Percentiles rank a stretch among this genome's conserved stretches.
These are phyloP conservation scores for Cryptocheilus praepositus DNA, from an alignment of 2,888 invertebrate species.

Conservation along the genomic window DNA sequence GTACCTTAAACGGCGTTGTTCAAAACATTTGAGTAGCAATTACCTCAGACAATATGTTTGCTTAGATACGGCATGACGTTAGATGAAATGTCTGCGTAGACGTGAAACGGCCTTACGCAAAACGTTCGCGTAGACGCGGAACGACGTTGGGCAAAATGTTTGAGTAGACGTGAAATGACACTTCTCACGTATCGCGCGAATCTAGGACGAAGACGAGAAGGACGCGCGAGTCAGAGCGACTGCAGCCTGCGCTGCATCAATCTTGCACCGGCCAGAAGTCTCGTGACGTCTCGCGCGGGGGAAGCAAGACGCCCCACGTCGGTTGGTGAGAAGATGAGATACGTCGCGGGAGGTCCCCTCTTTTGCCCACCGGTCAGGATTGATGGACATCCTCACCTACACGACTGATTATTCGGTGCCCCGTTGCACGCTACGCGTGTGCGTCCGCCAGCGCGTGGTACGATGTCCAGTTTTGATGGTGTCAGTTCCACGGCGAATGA, in stretches of 20 bases:
- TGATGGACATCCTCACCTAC: conserved; percentile 70
- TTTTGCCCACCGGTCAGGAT: conserved; percentile 54
- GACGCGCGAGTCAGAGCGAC: background rate
- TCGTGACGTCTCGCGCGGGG: conserved; percentile 22
- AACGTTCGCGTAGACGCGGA: too few relatives aligned
- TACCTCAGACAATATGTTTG: too few relatives aligned
- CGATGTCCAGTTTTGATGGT: conserved; percentile 14
- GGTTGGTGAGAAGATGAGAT: conserved; percentile 69
- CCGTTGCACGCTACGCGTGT: conserved; percentile 26
- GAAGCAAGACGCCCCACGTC: conserved; percentile 34
- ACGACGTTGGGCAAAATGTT: background rate
- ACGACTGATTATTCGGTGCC: conserved; percentile 55
- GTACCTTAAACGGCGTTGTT: too few relatives aligned
- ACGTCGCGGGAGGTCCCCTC: conserved; percentile 71
- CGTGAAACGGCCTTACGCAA: too few relatives aligned
- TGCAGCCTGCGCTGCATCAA: conserved; percentile 10
- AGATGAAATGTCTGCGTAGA: too few relatives aligned
- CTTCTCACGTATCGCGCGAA: background rate
- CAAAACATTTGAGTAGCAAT: too few relatives aligned
- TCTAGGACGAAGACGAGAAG: background rate
- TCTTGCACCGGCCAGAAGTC: conserved; percentile 32
- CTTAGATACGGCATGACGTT: too few relatives aligned
- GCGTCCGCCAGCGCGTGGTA: conserved; percentile 10
- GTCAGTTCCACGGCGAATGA: background rate
- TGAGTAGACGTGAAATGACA: background rate